Base-by-base conservation (phyloP, 2,888 invertebrate species). In the Spodoptera picta region DNA sequence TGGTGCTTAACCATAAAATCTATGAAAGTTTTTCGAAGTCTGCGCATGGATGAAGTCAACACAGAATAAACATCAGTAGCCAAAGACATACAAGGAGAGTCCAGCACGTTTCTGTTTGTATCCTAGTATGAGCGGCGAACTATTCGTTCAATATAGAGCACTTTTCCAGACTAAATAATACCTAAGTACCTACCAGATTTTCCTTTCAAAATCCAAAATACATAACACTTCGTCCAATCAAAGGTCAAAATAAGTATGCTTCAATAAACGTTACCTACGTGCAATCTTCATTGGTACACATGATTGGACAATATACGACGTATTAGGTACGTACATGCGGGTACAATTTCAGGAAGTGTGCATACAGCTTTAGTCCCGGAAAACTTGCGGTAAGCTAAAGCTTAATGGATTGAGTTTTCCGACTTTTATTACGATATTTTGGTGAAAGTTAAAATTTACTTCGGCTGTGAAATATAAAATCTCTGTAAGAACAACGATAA, bases 391-490 rank as follows among this genome's bases (percentile, higher is more conserved):
- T 43, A 57, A 73, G 42, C 48, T 65, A n/a, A 54, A 54, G 24
- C 50, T 10, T 49, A 55, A 58, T 61, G 58, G 46, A 59, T 44
- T 19, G 27, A 71, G 71, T 62, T 71, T 60, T 27, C 55, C 11
- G 27, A 68, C 69, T 58, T 68, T 68, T 62, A 74, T 59, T 54
- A 56, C 52, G 12, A 53, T 62, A 68, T 73, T 74, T 62, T 68
- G 52, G 52, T 62, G 44, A 56, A 68, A 68, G 58, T 68, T 70
- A 4, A 55, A n/a, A 70, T 68, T 61, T 58, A 68, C 55, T 68
- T 71, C 27, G 11, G 54, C 23, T n/a, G 44, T 60, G 42, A 65
- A 49, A 54, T 61, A 27, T 64, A 59, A 70, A 56, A 57, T 58
- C 23, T 54, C 24, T 23, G 48, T 41, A 51, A 49, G 54, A 61